Evolutionary conservation across 1,140 invertebrate species (phyloP).

Genomic region (Drosophila prosaltans): DNA sequence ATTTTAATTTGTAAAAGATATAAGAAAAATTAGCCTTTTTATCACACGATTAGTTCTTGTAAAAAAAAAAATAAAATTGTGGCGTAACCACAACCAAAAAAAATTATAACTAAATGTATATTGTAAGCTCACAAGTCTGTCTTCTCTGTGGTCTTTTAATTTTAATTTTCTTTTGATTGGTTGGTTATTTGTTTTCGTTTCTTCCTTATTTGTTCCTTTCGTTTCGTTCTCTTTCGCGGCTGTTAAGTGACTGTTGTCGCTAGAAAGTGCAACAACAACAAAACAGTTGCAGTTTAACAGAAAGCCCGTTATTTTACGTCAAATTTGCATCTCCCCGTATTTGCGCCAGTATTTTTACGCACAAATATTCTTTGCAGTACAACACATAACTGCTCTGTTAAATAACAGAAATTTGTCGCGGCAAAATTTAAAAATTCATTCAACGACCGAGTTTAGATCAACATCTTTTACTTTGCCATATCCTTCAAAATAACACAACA

Average conservation of each 20-base stretch:
- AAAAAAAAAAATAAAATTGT: background rate
- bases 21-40: constrained; percentile 41
- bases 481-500: background rate
- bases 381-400: too few relatives aligned
- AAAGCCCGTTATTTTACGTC: too few relatives aligned
- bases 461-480: background rate
- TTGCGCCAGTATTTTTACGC: too few relatives aligned
- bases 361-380: too few relatives aligned
- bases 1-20: constrained; percentile 6
- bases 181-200: background rate
- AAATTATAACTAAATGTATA: background rate
- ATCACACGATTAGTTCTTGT: background rate
- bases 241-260: constrained; percentile 3
- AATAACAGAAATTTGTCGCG: too few relatives aligned
- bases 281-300: too few relatives aligned
- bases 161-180: background rate
- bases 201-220: background rate
- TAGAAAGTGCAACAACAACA: too few relatives aligned
- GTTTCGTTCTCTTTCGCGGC: constrained; percentile 5
- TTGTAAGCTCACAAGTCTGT: background rate
- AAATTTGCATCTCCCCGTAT: too few relatives aligned
- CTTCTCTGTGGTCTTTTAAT: background rate
- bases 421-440: background rate
- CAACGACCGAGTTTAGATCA: too few relatives aligned
- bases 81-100: background rate